A percentile compares a stretch with the other conserved stretches of the same genome.
Conservation (phyloP, 2,888 invertebrate species). For the Chloroclystis v-ata region DNA sequence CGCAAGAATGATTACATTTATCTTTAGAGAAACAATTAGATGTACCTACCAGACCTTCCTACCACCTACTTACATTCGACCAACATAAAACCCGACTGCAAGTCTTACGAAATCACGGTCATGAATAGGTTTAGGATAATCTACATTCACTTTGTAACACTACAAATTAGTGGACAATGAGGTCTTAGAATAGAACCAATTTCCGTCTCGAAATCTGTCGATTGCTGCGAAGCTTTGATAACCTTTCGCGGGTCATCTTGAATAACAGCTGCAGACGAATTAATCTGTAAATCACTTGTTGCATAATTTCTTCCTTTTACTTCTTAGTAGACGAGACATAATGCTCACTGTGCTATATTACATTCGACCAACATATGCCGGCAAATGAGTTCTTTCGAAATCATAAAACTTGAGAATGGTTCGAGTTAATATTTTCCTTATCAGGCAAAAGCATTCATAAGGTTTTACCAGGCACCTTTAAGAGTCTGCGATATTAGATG, state of each 20-base stretch:
- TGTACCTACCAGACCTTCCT: too few relatives aligned
- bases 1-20: too few relatives aligned
- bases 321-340: constrained; percentile 25
- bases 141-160: not conserved
- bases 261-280: not conserved
- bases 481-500: too few relatives aligned
- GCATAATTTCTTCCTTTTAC: constrained; percentile 40
- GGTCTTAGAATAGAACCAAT: not conserved
- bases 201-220: not conserved
- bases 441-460: too few relatives aligned
- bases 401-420: constrained; percentile 9
- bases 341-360: constrained; percentile 23
- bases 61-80: too few relatives aligned
- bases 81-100: too few relatives aligned
- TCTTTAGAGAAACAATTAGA: too few relatives aligned
- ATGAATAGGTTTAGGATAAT: too few relatives aligned
- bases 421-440: constrained; percentile 19
- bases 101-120: too few relatives aligned
- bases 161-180: not conserved
- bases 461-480: too few relatives aligned
- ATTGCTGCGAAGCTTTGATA: constrained; percentile 1
- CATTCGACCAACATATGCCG: too few relatives aligned
- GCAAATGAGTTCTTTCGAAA: constrained; percentile 20
- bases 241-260: constrained; percentile 1
- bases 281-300: constrained; percentile 26